phyloP scores from a whole-genome alignment of 1,140 invertebrate genomes.

The Diabrotica undecimpunctata region DNA sequence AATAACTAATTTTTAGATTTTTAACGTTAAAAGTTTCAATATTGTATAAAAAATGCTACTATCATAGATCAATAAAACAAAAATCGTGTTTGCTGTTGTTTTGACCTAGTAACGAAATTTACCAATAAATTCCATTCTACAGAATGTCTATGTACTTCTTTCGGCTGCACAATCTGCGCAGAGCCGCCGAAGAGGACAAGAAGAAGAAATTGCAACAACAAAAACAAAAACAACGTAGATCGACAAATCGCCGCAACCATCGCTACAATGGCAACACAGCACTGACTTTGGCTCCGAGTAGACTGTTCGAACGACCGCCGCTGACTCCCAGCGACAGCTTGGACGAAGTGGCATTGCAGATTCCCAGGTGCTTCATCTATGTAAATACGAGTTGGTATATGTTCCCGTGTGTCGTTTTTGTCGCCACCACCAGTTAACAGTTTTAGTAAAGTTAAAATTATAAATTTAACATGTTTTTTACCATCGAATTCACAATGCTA shows the following conservation, averaged over 20 bases:
- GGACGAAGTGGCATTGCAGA: constrained; percentile 87
- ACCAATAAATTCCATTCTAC: constrained; percentile 14
- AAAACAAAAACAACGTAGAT: constrained; percentile 47
- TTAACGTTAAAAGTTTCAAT: too few species aligned
- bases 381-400: constrained; percentile 32
- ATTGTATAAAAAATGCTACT: too few species aligned
- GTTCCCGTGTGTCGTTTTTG: constrained; percentile 8
- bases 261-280: constrained; percentile 48
- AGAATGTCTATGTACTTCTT: constrained; percentile 94
- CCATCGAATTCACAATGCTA: too few species aligned
- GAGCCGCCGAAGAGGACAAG: constrained; percentile 66
- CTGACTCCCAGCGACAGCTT: constrained; percentile 80
- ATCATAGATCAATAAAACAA: too few species aligned
- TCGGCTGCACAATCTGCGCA: constrained; percentile 82
- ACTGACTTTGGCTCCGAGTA: constrained; percentile 67
- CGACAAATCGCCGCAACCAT: constrained; percentile 40
- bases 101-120: background rate
- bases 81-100: too few species aligned
- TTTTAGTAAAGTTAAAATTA: too few species aligned
- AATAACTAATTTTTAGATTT: too few species aligned
- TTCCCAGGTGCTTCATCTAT: constrained; percentile 70
- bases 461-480: too few species aligned
- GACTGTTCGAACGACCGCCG: constrained; percentile 77
- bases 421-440: background rate
- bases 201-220: constrained; percentile 54